Evolutionary conservation across 2,113 vertebrate genomes (phyloP), one percentile per base, ranked within the genome.

Genomic region (Nyctibius bracteatus): DNA sequence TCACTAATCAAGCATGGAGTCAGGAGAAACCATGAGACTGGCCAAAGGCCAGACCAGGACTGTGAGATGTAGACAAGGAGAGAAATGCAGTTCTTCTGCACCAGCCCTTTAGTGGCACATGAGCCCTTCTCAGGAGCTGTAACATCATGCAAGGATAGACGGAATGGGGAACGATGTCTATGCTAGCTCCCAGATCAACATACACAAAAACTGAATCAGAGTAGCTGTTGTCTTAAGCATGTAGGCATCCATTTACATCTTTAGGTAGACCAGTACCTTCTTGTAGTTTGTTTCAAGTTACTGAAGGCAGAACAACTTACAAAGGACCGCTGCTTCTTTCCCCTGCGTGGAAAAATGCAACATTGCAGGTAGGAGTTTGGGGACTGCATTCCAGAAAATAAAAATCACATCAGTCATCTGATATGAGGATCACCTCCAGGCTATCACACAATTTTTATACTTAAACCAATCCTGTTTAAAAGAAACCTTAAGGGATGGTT

Each of bases 391-490:
- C 63, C 47, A 81, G 83, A 90, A 92, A 89, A 91, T 35, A 94
- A 95, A 88, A 95, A 74, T 63, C 77, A 81, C 63, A 78, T 81
- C 77, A 82, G 43, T 75, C 66, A 90, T 91, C 55, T 20, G 4
- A 39, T 63, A 81, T 30, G 47, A 94, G 72, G 83, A 91, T 92
- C 89, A 97, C 83, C 94, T 89, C 61, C 72, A 84, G 94, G 70
- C 57, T 91, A 71, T 43, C 86, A 63, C 44, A 58, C 52, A 75
- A 14, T 86, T 84, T 81, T 94, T 74, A 73, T 94, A 63, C 63
- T 92, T 84, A 86, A 81, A 83, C 52, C 75, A 78, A 70, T 27
- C 41, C 51, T 81, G 55, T 59, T 90, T 96, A 67, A 92, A 89
- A 86, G 52, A 92, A 88, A 91, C 30, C 81, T 82, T 88, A 66